Percentiles rank a stretch among this genome's conserved stretches.
Conservation (phyloP, 2,113 vertebrate genomes). For the Stictonetta naevosa region DNA sequence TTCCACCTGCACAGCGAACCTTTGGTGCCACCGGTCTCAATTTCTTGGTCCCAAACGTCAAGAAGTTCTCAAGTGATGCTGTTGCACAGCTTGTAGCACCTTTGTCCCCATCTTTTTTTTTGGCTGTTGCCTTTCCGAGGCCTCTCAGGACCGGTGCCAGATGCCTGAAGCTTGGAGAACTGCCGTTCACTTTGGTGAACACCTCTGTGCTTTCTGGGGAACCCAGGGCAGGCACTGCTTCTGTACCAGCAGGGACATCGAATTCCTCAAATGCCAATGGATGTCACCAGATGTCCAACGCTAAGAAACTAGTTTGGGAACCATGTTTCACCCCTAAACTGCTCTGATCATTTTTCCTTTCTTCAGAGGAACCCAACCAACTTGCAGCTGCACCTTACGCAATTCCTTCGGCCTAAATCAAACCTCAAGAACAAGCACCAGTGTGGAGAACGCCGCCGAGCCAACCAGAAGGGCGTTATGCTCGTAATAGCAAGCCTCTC, state of each 20-base stretch:
- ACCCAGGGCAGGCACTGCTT: background rate
- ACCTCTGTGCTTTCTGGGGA: background rate
- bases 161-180: background rate
- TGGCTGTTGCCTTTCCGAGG: background rate
- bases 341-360: background rate
- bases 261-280: background rate
- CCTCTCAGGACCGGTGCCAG: background rate
- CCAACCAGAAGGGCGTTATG: background rate
- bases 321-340: fast-evolving
- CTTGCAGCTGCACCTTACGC: background rate
- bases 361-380: background rate
- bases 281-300: background rate
- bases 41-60: background rate
- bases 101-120: fast-evolving
- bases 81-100: background rate
- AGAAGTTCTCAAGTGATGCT: background rate
- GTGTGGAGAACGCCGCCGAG: background rate
- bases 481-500: background rate
- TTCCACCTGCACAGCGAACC: background rate
- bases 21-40: background rate
- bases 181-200: background rate
- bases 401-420: background rate
- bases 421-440: background rate
- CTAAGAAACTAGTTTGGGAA: background rate
- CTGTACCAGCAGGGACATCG: background rate